These are phyloP conservation scores for Emmelina monodactyla DNA, from an alignment of 2,888 invertebrate genomes.

Conservation along the genomic window DNA sequence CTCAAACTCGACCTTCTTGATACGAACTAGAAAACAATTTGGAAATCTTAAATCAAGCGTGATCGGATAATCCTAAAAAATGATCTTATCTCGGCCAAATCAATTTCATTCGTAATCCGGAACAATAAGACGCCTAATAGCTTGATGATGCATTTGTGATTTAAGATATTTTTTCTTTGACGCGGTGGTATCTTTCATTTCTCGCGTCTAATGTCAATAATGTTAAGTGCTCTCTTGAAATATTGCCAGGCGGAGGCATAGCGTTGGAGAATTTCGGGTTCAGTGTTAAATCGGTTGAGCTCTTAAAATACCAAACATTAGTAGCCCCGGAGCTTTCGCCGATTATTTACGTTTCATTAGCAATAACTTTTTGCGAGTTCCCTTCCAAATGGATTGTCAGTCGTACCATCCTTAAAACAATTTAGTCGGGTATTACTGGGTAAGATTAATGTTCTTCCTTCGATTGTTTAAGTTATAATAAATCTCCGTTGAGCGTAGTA, in stretches of 20 bases:
- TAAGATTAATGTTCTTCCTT: constrained; percentile 37
- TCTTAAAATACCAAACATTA: constrained; percentile 27
- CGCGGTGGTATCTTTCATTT: constrained; percentile 22
- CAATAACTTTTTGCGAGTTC: constrained; percentile 27
- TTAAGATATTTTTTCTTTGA: constrained; percentile 23
- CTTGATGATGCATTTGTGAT: too few relatives aligned
- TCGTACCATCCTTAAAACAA: constrained; percentile 33
- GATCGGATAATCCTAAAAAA: too few relatives aligned
- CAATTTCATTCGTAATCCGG: too few relatives aligned
- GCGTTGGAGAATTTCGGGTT: constrained; percentile 18
- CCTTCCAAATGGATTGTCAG: constrained; percentile 40
- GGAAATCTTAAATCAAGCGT: too few relatives aligned
- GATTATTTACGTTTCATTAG: constrained; percentile 43
- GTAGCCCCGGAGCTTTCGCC: constrained; percentile 27
- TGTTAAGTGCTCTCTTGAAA: constrained; percentile 46
- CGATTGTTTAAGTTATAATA: constrained; percentile 36
- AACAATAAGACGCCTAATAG: too few relatives aligned
- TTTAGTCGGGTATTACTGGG: constrained; percentile 31
- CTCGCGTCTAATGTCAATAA: constrained; percentile 29
- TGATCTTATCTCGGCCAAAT: too few relatives aligned
- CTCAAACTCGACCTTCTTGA: too few relatives aligned
- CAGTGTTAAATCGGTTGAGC: constrained; percentile 24
- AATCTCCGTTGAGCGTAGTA: constrained; percentile 28
- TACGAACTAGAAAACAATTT: too few relatives aligned
- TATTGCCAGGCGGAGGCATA: constrained; percentile 33